Conservation (phyloP, 2,797 vertebrate genomes). For the Anabas testudineus region DNA sequence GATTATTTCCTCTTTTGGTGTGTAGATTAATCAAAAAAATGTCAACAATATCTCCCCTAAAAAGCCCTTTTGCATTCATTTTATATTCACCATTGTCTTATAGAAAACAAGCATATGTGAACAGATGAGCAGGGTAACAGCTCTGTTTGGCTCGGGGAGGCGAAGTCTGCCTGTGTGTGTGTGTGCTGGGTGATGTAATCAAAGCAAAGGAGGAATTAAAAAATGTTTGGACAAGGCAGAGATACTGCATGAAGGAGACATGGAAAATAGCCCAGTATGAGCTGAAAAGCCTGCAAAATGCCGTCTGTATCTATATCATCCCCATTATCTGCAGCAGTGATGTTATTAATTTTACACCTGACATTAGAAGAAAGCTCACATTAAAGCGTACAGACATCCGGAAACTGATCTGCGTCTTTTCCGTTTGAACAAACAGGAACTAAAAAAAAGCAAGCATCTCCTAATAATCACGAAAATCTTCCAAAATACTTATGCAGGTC, state of each 20-base stretch:
- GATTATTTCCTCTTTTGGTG: slow-evolving; percentile 62
- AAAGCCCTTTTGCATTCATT: slow-evolving; percentile 11
- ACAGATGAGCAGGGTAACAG: slow-evolving; percentile 2
- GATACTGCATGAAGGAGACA: slow-evolving; percentile 25
- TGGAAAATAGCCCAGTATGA: slow-evolving; percentile 25
- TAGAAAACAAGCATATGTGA: neutral
- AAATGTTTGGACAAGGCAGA: slow-evolving; percentile 56
- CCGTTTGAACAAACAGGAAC: slow-evolving; percentile 20
- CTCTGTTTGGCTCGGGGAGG: slow-evolving; percentile 17
- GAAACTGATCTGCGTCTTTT: slow-evolving; percentile 4
- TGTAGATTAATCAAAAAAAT: slow-evolving; percentile 1
- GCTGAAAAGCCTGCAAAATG: slow-evolving; percentile 31
- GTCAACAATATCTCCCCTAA: neutral
- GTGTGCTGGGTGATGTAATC: slow-evolving; percentile 53
- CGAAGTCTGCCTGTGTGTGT: slow-evolving; percentile 21
- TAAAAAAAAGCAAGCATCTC: neutral
- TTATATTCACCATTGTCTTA: slow-evolving; percentile 18
- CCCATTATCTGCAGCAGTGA: slow-evolving; percentile 11
- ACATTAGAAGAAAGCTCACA: slow-evolving; percentile 1
- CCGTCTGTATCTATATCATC: slow-evolving; percentile 10
- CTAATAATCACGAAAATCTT: slow-evolving; percentile 26
- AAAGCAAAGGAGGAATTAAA: slow-evolving; percentile 45
- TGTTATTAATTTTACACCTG: neutral
- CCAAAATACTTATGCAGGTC: slow-evolving; percentile 50
- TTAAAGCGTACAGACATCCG: neutral